phyloP scores from a whole-genome alignment of 2,113 vertebrate species.

The Phoxinus phoxinus region DNA sequence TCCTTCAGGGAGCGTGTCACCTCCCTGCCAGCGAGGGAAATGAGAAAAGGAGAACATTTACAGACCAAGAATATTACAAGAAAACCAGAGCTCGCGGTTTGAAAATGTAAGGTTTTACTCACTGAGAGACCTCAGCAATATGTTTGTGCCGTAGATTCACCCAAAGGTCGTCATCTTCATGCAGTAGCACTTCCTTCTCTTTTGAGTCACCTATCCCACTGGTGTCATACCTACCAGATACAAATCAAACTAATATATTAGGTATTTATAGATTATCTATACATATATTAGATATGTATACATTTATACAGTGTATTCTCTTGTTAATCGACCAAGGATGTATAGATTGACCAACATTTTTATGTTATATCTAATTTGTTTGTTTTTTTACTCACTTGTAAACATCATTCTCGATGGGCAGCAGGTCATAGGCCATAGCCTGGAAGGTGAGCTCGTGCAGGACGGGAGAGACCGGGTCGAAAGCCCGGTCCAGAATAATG shows the following conservation, averaged over 20 bases:
- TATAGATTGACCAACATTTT: too few relatives aligned
- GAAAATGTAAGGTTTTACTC: slow-evolving; percentile 9
- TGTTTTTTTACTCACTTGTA: slow-evolving; percentile 82
- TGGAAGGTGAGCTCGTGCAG: slow-evolving; percentile 96
- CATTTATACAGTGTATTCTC: too few relatives aligned
- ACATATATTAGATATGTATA: too few relatives aligned
- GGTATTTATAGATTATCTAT: too few relatives aligned
- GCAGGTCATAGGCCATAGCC: slow-evolving; percentile 95
- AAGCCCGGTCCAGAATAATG: slow-evolving; percentile 93
- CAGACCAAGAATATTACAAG: background rate
- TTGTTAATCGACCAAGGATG: too few relatives aligned
- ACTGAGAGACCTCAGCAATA: slow-evolving; percentile 92
- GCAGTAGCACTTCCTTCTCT: slow-evolving; percentile 92
- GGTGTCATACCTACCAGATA: slow-evolving; percentile 86
- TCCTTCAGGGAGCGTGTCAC: slow-evolving; percentile 97
- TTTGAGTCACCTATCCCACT: slow-evolving; percentile 93
- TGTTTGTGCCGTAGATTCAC: slow-evolving; percentile 93
- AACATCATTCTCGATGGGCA: slow-evolving; percentile 94
- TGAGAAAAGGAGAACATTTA: background rate
- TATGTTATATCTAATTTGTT: too few relatives aligned
- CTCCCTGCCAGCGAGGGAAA: slow-evolving; percentile 77
- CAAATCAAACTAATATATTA: background rate
- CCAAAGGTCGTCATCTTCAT: slow-evolving; percentile 97
- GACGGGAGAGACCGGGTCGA: slow-evolving; percentile 89
- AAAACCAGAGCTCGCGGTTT: background rate